phyloP scores from a whole-genome alignment of 2,113 vertebrate species.

The Falco punctatus region DNA sequence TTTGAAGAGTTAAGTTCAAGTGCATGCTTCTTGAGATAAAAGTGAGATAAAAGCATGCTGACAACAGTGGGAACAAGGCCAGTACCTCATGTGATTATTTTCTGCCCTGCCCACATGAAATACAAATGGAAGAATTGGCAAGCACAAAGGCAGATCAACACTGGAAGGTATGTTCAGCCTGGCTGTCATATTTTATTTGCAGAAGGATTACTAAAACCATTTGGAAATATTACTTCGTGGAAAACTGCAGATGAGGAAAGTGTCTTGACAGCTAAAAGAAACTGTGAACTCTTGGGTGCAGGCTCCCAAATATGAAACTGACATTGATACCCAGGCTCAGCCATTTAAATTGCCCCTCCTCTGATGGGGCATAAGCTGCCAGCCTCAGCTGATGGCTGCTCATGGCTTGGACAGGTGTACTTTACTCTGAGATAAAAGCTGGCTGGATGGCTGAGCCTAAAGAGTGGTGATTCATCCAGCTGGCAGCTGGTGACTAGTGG shows the following conservation, averaged over 20 bases:
- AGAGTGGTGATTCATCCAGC: no score
- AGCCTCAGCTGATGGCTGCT: background rate
- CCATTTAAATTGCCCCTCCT: background rate
- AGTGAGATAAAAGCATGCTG: background rate
- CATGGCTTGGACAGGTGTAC: no score
- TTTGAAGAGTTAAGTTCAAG: background rate
- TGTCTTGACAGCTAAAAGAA: background rate
- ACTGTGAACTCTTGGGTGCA: background rate
- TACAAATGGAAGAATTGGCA: background rate
- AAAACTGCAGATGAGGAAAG: background rate
- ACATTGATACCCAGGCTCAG: background rate
- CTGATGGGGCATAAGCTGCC: background rate
- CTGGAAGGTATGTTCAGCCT: background rate
- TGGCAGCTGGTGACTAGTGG: no score
- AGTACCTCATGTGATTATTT: background rate
- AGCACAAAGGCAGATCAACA: background rate
- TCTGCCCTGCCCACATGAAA: background rate
- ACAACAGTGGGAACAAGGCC: background rate
- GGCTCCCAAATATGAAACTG: background rate
- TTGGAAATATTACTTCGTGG: background rate
- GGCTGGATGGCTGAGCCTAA: no score
- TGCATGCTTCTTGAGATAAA: background rate
- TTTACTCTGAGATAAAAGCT: no score
- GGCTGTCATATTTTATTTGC: background rate
- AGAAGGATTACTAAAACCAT: background rate